Base-by-base conservation (phyloP, 30 jellyfish, hydroid and myxozoan genomes). In the Aurelia sp. region DNA sequence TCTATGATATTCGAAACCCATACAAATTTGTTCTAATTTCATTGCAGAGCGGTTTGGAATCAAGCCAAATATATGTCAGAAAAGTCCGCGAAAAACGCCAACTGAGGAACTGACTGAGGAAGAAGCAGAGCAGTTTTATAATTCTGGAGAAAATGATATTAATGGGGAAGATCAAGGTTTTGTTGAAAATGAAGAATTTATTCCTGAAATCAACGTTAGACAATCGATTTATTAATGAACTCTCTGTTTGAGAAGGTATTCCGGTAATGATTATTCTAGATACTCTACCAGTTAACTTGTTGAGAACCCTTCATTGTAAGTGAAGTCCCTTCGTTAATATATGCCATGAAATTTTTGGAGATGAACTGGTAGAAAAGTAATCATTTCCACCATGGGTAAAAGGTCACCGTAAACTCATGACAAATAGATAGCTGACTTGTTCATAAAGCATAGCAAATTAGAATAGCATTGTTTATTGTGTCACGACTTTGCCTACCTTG, bases 11-110 rank as follows among this genome's bases (percentile, higher is more conserved):
- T 44, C 15, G 10, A 44, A 6, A 10, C 15, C 55, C 0, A 6
- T 44, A 44, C 55, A 53, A 53, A 53, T 53, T 12, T n/a, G 6
- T 16, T 48, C 71, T 44, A 50, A 73, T 35, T 30, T 69, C 16
- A 15, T 68, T 90, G 17, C 55, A 92, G 98, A 82, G 37, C 91
- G 98, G 16, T 92, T 92, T 66, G 98, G 98, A 27, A 92, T 92
- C 67, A 92, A 87, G 44, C 98, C 97, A 17, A 81, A 69, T 52
- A 23, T 92, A 0, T 86, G 98, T 52, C 91, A 92, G 57, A 81
- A 82, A 51, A 86, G 96, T 57, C 98, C 96, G 12, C 77, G 97
- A 23, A 92, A 86, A 59, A 52, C 87, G 40, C 93, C 94, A 23
- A 61, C 92, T 12, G 89, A 55, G 12, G 90, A 68, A 3, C 30